Evolutionary conservation across 2,888 invertebrate genomes (phyloP).

Genomic region (Apotomis betuletana): DNA sequence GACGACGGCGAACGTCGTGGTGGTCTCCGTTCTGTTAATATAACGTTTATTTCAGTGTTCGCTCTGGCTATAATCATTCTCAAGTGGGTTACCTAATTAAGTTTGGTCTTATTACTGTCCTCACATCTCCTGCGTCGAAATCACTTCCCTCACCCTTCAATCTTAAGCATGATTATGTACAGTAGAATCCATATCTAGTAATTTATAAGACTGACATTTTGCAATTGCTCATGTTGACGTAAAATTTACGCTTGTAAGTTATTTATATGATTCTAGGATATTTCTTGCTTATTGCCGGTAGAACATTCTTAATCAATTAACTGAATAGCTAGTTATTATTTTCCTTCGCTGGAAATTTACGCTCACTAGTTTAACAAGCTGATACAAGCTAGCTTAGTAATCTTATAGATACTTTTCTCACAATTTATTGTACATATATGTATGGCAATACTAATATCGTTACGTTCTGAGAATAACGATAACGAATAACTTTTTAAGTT

Average conservation of each 20-base stretch:
- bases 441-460: conserved; percentile 47
- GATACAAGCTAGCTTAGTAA: not conserved
- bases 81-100: conserved; percentile 25
- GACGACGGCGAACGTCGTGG: conserved; percentile 58
- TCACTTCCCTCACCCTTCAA: conserved; percentile 12
- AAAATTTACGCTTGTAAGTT: not conserved
- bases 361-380: too few relatives aligned
- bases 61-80: conserved; percentile 55
- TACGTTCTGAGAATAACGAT: conserved; percentile 68
- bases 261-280: not conserved
- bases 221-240: not conserved
- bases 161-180: conserved; percentile 5
- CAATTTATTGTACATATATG: conserved; percentile 9
- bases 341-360: too few relatives aligned
- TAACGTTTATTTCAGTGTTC: conserved; percentile 46
- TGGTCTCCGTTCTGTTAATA: conserved; percentile 62
- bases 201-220: not conserved
- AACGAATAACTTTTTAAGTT: conserved; percentile 62
- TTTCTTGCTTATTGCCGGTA: not conserved
- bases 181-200: not conserved
- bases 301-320: not conserved
- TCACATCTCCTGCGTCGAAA: conserved; percentile 43
- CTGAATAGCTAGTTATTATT: too few relatives aligned
- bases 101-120: conserved; percentile 14
- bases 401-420: not conserved